Base-by-base conservation (phyloP, 2,113 vertebrate species). In the Hydrolagus affinis region DNA sequence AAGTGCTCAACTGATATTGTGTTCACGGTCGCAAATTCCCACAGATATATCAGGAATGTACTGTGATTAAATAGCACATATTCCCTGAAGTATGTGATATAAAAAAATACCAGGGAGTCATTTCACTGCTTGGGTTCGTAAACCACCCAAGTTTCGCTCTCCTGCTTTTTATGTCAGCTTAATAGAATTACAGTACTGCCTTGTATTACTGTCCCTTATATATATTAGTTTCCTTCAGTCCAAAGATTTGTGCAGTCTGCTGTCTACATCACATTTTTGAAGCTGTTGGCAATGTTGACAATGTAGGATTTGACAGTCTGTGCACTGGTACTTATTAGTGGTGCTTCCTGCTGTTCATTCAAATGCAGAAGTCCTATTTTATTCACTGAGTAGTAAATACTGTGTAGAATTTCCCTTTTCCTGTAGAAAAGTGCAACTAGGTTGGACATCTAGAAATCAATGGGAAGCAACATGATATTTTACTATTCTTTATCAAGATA, bases 291-390 rank as follows among this genome's bases (percentile, higher is more conserved):
- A 30, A n/a, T 75, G 32, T 44, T 75, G 73, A 75, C 73, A 75
- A 75, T 30, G 73, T 75, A 21, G 17, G 73, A 75, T 75, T 75
- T 75, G 73, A 75, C 73, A 75, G 73, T 30, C 28, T 75, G 32
- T 75, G 56, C 56, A 56, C 56, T 75, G 28, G 56, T 75, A 75
- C 32, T 56, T 75, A 75, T 75, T 75, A 6, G 44, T 44, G 44
- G 44, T 6, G 21, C 73, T 75, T 75, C 32, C 32, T 56, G 73
- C 73, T 56, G 44, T 44, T 75, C 30, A 9, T 56, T 75, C 32
- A 75, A 19, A 75, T 44, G 19, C 32, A 56, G 73, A 56, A 56
- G 44, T 44, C 44, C 2, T 44, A 1, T 44, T 44, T 44, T 44
- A 44, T 44, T 44, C 44, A 44, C 44, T 44, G 44, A 44, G 44